Percentiles rank a stretch among this genome's conserved stretches.
phyloP scores from a whole-genome alignment of 2,113 vertebrate genomes.

The Eudyptes chrysolophus region DNA sequence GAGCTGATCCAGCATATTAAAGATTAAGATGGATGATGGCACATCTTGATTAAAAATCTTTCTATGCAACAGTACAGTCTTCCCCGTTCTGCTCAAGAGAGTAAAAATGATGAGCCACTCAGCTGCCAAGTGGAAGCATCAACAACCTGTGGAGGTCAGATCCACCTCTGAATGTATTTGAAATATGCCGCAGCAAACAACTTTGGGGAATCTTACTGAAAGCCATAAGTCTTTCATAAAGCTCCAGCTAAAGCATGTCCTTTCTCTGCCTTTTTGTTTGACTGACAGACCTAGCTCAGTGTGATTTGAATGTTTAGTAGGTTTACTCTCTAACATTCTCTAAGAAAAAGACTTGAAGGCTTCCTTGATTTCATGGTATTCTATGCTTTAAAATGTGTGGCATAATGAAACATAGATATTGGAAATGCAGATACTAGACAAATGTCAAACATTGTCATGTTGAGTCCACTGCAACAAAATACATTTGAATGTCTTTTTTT shows the following conservation, averaged over 20 bases:
- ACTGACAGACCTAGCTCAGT: not conserved
- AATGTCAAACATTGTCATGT: not conserved
- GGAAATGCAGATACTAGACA: not conserved
- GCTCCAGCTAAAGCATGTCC: conserved; percentile 24
- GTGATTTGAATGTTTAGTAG: conserved; percentile 36
- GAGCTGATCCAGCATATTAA: not conserved
- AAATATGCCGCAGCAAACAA: not conserved
- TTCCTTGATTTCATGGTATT: not conserved
- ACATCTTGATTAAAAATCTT: conserved; percentile 12
- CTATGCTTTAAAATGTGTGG: not conserved
- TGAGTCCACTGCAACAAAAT: not conserved
- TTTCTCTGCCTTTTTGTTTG: conserved; percentile 40
- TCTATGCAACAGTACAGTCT: not conserved
- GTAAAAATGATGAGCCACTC: conserved; percentile 30
- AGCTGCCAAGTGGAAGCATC: not conserved
- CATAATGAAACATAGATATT: not conserved
- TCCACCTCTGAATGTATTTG: not conserved
- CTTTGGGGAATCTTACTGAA: not conserved
- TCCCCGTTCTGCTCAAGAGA: not conserved
- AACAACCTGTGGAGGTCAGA: conserved; percentile 1
- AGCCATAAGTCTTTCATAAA: not conserved
- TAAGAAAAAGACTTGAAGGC: not conserved
- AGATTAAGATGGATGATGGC: not conserved
- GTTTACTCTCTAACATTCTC: not conserved
- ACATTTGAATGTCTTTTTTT: not conserved